phyloP scores from a whole-genome alignment of 2,888 invertebrate genomes.

The Drosophila pseudotakahashii region DNA sequence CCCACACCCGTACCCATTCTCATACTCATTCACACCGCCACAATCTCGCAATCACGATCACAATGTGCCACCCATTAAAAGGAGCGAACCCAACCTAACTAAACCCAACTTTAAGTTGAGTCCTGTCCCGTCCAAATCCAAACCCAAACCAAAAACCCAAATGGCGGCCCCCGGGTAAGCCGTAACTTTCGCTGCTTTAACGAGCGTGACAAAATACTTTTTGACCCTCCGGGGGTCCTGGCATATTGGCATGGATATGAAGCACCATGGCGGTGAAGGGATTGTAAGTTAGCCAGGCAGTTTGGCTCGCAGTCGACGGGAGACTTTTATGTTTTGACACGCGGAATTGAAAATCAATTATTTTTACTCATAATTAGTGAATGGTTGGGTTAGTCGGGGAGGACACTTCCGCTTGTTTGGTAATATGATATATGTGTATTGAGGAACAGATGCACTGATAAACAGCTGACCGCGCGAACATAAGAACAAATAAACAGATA shows the following conservation, averaged over 20 bases:
- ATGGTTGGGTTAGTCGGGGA: background rate
- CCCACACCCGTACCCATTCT: background rate
- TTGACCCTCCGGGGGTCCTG: background rate
- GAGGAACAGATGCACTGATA: background rate
- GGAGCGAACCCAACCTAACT: slow-evolving; percentile 19
- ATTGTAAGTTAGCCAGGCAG: background rate
- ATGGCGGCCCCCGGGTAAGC: slow-evolving; percentile 31
- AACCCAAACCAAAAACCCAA: background rate
- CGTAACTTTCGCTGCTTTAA: slow-evolving; percentile 49
- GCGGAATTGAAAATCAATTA: background rate
- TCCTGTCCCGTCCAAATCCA: background rate
- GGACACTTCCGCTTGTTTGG: background rate
- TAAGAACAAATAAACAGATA: too few relatives aligned
- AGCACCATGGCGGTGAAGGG: background rate
- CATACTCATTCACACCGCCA: slow-evolving; percentile 12
- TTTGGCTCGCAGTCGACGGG: background rate
- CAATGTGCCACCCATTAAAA: slow-evolving; percentile 44
- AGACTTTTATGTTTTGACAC: background rate
- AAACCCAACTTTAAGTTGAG: slow-evolving; percentile 17
- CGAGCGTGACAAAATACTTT: slow-evolving; percentile 44
- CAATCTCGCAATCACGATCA: slow-evolving; percentile 34
- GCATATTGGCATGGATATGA: background rate
- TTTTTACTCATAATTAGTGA: background rate
- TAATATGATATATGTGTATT: background rate
- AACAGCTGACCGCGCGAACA: too few relatives aligned